Conservation (phyloP, 2,888 invertebrate species). For the Sarcophaga subvicina region DNA sequence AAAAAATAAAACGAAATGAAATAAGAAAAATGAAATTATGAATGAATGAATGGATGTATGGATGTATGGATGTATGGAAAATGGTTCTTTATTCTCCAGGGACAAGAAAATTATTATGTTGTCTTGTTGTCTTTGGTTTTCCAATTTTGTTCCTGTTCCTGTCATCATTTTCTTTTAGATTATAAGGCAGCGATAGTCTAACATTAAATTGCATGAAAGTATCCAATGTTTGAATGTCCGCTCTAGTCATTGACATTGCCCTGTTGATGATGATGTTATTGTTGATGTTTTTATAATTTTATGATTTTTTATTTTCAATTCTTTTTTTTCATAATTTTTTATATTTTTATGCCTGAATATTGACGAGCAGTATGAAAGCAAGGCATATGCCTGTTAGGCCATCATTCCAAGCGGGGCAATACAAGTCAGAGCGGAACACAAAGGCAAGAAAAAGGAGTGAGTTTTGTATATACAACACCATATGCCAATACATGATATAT, state of each 20-base stretch:
- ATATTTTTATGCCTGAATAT: slow-evolving; percentile 17
- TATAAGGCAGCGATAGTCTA: slow-evolving; percentile 62
- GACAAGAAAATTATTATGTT: slow-evolving; percentile 64
- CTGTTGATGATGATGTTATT: not conserved
- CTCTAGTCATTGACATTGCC: not conserved
- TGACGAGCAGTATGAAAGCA: slow-evolving; percentile 4
- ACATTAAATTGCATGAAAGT: slow-evolving; percentile 57
- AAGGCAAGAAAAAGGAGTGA: slow-evolving; percentile 23
- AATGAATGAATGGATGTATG: slow-evolving; percentile 8
- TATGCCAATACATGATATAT: not conserved
- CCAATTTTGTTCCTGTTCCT: not conserved
- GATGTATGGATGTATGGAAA: too few species aligned
- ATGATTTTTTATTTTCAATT: slow-evolving; percentile 25
- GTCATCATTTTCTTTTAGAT: slow-evolving; percentile 37
- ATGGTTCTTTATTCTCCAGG: slow-evolving; percentile 63
- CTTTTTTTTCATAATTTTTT: not conserved
- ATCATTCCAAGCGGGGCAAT: not conserved
- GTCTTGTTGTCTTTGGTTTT: slow-evolving; percentile 11
- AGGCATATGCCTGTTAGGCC: slow-evolving; percentile 45
- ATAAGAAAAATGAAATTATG: slow-evolving; percentile 38
- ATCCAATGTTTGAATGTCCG: not conserved
- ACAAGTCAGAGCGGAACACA: not conserved
- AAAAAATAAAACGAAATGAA: slow-evolving; percentile 10
- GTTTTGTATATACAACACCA: not conserved
- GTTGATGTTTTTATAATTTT: slow-evolving; percentile 57